phyloP scores from a whole-genome alignment of 2,888 invertebrate genomes.

The Loripinus fragilis region DNA sequence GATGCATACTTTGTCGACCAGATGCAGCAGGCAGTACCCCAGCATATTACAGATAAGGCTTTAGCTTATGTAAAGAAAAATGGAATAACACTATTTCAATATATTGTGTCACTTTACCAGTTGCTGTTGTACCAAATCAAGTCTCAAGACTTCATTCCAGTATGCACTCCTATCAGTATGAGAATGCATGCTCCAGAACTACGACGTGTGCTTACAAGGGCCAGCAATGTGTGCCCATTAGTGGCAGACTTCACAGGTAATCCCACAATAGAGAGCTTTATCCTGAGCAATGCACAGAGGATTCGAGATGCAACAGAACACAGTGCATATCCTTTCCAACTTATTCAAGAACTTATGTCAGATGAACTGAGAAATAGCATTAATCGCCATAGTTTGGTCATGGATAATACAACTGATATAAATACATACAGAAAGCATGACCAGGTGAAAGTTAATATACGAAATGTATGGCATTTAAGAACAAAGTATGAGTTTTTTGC shows the following conservation, averaged over 20 bases:
- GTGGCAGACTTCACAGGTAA: slow-evolving; percentile 32
- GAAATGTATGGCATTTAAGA: slow-evolving; percentile 33
- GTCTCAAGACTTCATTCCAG: slow-evolving; percentile 23
- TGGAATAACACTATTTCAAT: slow-evolving; percentile 36
- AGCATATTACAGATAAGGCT: slow-evolving; percentile 13
- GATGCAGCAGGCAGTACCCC: slow-evolving; percentile 21
- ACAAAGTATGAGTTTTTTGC: slow-evolving; percentile 33
- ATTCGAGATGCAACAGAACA: slow-evolving; percentile 35
- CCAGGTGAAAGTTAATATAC: slow-evolving; percentile 27
- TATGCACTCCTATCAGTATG: slow-evolving; percentile 46
- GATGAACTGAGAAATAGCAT: slow-evolving; percentile 30
- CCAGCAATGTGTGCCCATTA: slow-evolving; percentile 42
- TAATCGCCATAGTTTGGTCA: slow-evolving; percentile 37
- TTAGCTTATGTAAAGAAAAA: slow-evolving; percentile 17
- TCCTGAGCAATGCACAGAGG: slow-evolving; percentile 25
- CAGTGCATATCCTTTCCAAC: slow-evolving; percentile 37
- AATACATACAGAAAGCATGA: slow-evolving; percentile 34
- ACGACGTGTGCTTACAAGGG: slow-evolving; percentile 36
- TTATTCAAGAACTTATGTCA: slow-evolving; percentile 38
- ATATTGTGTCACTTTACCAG: slow-evolving; percentile 40
- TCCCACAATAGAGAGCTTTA: slow-evolving; percentile 20
- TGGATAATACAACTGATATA: slow-evolving; percentile 43
- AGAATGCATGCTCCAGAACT: slow-evolving; percentile 45
- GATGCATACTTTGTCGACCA: background rate
- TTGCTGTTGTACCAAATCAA: slow-evolving; percentile 22